These are phyloP conservation scores for Mercenaria mercenaria DNA, from an alignment of 1,140 invertebrate genomes.

Conservation along the genomic window DNA sequence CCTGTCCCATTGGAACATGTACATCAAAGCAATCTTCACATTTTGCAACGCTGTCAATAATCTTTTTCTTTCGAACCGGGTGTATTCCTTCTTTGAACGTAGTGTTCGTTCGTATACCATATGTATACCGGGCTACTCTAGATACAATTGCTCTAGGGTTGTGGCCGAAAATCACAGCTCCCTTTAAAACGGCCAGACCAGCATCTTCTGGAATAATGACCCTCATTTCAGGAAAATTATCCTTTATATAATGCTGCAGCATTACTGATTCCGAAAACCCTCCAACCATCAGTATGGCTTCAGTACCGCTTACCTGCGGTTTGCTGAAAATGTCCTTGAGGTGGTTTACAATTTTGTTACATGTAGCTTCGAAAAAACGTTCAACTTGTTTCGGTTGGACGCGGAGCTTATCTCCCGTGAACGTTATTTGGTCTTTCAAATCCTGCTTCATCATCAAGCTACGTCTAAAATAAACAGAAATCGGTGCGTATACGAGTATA, in stretches of 20 bases:
- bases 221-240: conserved; percentile 57
- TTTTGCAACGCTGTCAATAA: conserved; percentile 40
- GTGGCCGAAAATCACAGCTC: conserved; percentile 75
- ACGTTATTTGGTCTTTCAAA: conserved; percentile 47
- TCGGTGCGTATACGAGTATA: no score
- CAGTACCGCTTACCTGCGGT: not conserved
- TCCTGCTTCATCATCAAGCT: conserved; percentile 49
- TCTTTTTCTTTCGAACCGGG: conserved; percentile 34
- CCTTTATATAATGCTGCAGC: conserved; percentile 62
- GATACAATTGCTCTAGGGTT: conserved; percentile 66
- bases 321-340: conserved; percentile 60
- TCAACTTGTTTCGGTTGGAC: conserved; percentile 54
- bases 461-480: not conserved
- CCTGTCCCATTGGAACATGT: conserved; percentile 54
- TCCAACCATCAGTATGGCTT: conserved; percentile 69
- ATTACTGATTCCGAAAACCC: conserved; percentile 73
- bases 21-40: conserved; percentile 69
- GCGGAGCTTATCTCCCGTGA: conserved; percentile 71
- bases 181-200: conserved; percentile 73
- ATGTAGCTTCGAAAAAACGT: conserved; percentile 60
- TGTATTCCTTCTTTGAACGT: conserved; percentile 45
- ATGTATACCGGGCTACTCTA: conserved; percentile 69
- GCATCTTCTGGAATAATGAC: conserved; percentile 71
- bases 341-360: conserved; percentile 62
- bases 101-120: conserved; percentile 56